Base-by-base conservation (phyloP, 2,113 vertebrate species). In the Neodon shergylaensis region DNA sequence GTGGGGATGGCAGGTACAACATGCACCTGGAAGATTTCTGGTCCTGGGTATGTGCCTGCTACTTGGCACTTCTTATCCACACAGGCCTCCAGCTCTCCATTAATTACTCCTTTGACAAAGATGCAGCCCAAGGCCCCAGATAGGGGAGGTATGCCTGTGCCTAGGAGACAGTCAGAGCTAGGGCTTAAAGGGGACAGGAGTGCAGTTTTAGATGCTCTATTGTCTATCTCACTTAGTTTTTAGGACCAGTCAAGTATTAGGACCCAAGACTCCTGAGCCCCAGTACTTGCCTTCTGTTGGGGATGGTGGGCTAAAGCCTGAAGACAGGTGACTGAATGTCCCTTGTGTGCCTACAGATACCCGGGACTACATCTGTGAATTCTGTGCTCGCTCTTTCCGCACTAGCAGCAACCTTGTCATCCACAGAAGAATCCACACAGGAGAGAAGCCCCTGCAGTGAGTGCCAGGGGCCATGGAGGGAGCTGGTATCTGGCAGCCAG, bases 361-460 rank as follows among this genome's bases (percentile, higher is more conserved):
- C 70, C 97, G 98, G 22, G 99, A 99, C 87, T 99, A 98, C 72
- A 99, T 99, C 97, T 99, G 99, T 52, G 99, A 99, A 97, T 99
- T 99, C 97, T 99, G 99, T 0, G 99, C 99, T 31, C 98, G 99
- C 0, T 98, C 98, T 22, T 99, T 99, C 90, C 98, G 98, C 26
- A 99, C 98, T 93, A 99, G 98, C 97, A 99, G 99, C 98, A 99
- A 99, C 90, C 82, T 99, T 13, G 98, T 98, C 97, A 99, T 99
- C 97, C 99, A 99, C 94, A 95, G 98, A 1, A 98, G 99, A 33
- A 99, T 99, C 97, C 99, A 99, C 95, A 99, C 99, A 0, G 98
- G 99, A 83, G 99, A 99, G 97, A 99, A 99, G 33, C 99, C 99
- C 0, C 97, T 99, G 49, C 99, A 99, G 99, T 99, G 81, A 98